A percentile compares a stretch with the other conserved stretches of the same genome.
Evolutionary conservation across 1,140 invertebrate species (phyloP).

Genomic region (Plectrocnemia conspersa): DNA sequence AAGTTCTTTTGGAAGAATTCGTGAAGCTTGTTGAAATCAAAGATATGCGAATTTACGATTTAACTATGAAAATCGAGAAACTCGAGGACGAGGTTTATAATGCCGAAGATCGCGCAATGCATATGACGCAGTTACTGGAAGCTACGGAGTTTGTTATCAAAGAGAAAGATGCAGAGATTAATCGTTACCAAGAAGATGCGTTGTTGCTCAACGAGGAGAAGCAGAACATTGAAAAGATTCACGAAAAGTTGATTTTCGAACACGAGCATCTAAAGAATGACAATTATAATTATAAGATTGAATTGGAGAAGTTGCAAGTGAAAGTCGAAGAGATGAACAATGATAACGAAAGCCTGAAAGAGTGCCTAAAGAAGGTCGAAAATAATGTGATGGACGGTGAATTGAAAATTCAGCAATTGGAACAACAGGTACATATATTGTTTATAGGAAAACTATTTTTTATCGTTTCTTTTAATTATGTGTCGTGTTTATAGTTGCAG

Average conservation of each 20-base stretch:
- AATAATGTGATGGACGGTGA: conserved; percentile 2
- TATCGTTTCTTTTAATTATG: neutral
- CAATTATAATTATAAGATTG: neutral
- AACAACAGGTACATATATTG: neutral
- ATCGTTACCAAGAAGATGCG: conserved; percentile 1
- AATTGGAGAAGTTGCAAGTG: neutral
- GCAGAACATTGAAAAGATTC: neutral
- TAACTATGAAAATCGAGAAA: neutral
- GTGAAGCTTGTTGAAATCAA: conserved; percentile 6
- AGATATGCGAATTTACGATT: conserved; percentile 1
- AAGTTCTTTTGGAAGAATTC: conserved; percentile 22
- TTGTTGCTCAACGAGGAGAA: neutral
- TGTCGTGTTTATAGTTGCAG: conserved; percentile 8
- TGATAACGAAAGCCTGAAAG: neutral
- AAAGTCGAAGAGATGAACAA: neutral
- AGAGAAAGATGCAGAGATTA: conserved; percentile 25
- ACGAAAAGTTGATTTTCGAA: neutral
- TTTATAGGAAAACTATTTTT: neutral
- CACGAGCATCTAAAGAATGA: neutral
- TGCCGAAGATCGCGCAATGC: conserved; percentile 15
- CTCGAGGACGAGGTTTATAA: neutral
- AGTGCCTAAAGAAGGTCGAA: conserved; percentile 1
- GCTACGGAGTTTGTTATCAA: conserved; percentile 30
- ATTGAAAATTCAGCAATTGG: neutral
- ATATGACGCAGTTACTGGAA: conserved; percentile 27